Evolutionary conservation across 2,888 invertebrate genomes (phyloP), one percentile per base, ranked within the genome.

Genomic region (Drosophila gaucha): DNA sequence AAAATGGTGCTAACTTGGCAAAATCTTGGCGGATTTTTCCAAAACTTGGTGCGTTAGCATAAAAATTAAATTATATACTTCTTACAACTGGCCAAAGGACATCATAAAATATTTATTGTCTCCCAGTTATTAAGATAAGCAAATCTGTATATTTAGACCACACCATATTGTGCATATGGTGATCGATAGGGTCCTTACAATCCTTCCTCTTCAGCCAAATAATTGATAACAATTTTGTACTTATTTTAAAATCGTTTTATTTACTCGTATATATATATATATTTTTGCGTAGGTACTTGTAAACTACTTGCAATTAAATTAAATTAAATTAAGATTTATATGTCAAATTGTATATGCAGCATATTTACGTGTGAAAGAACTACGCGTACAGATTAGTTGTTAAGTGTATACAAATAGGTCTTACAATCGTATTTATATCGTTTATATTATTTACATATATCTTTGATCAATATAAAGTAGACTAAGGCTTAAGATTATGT

Each of bases 381-480:
- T 59, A 44, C 36, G 43, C 35, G 41, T 64, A 52, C 24, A 64
- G 56, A 43, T 65, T 60, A 54, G 63, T 41, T 65, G 60, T 74
- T 74, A 74, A 49, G 30, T 64, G 56, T 60, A 69, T 66, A 54
- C 39, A 50, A 50, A 46, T 44, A 59, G 22, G 24, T 38, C 33
- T 60, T 60, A 26, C 9, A 46, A 39, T 60, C 31, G 39, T 50
- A 50, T 57, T 24, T 60, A 39, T 56, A 47, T 22, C 22, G 43
- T 67, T 51, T 39, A 62, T 44, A 74, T 65, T 78, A 76, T 64
- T 74, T 71, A 78, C 64, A 68, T 54, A 66, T 83, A 86, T 86
- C 86, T 86, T 86, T 86, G 86, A 75, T 82, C 86, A 67, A 78
- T 78, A 85, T 67, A 66, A 44, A 66, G 57, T 77, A 77, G 69